Evolutionary conservation across 2,888 invertebrate genomes (phyloP), one percentile per base, ranked within the genome.

Genomic region (Drosophila ezoana): DNA sequence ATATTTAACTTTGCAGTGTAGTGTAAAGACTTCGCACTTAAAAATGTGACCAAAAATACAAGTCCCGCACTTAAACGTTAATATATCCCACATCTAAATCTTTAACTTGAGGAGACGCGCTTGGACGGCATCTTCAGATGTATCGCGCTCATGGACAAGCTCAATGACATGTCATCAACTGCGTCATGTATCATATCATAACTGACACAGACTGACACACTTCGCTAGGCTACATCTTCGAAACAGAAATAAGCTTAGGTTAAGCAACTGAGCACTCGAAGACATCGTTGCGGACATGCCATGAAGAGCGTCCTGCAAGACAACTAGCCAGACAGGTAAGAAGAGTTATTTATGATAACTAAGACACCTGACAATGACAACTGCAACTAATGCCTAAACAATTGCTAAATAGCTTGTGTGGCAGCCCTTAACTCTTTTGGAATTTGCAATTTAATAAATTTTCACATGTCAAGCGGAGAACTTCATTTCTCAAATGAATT

Each of bases 401-500:
- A 28, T 8, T 8, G 28, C 28, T 28, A 28, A 28, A 8, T 28
- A 2, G 28, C 8, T 28, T 8, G 8, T 28, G 8, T 28, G 28
- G 8, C 28, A 28, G 28, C 3, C 16, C 13, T 16, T 40, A n/a
- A 40, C 32, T 52, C 16, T n/a, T 28, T 41, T 32, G 2, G 8
- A 16, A 52, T 40, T 23, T 18, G 13, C 9, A 13, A 41, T 18
- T 41, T 32, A 59, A 59, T 23, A 10, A 23, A n/a, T 35, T 58
- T 35, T 23, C 23, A 28, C 18, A 59, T 35, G 43, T 37, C 61
- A 60, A 18, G 43, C 14, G 28, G 28, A 23, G 37, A 47, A 4
- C 10, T 1, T n/a, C n/a, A 16, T 57, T 20, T 40, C n/a, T 23
- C 33, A 57, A 57, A 37, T 28, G 60, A 35, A 59, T 44, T 14